Base-by-base conservation (phyloP, 2,797 vertebrate species). In the Lerista edwardsae region DNA sequence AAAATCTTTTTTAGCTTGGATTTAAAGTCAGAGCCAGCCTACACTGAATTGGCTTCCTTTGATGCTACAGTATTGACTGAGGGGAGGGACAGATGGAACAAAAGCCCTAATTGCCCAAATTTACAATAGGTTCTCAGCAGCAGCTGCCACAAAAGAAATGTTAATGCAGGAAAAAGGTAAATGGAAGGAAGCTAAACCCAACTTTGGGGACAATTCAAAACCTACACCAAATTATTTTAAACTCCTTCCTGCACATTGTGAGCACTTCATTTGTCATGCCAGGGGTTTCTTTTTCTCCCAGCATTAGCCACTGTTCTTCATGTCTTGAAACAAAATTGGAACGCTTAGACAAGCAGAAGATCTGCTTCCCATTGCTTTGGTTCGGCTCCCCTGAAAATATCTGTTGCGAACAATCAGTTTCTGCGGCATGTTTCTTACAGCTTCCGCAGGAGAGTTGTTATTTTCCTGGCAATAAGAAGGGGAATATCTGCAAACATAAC, bases 91-190 rank as follows among this genome's bases (percentile, higher is more conserved):
- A 88, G 93, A 94, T 91, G 92, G 94, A 93, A 95, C 95, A 95
- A 95, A 96, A 96, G 95, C 94, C 88, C 62, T 95, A 95, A 96
- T 95, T 96, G 95, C 95, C 93, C 93, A 94, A 94, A 95, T 95
- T 95, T 94, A 96, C 95, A 96, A 95, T 95, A 93, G 95, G 92
- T 94, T 95, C 93, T 90, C 94, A 94, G 93, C 93, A 93, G 95
- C 93, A 94, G 92, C 91, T 90, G n/a, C 92, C 94, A 95, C 95
- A 95, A 95, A 95, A 96, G 95, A 96, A 94, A 96, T 94, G 94
- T 95, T 95, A 96, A 95, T 95, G 94, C 94, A 91, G 90, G 93
- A 93, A 95, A 74, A 96, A 95, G 92, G 93, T 94, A 94, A 95
- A 93, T 94, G 93, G 93, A 92, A 95, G 95, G 93, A 94, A 94